Conservation (phyloP, 2,797 vertebrate genomes). For the Tadarida brasiliensis region DNA sequence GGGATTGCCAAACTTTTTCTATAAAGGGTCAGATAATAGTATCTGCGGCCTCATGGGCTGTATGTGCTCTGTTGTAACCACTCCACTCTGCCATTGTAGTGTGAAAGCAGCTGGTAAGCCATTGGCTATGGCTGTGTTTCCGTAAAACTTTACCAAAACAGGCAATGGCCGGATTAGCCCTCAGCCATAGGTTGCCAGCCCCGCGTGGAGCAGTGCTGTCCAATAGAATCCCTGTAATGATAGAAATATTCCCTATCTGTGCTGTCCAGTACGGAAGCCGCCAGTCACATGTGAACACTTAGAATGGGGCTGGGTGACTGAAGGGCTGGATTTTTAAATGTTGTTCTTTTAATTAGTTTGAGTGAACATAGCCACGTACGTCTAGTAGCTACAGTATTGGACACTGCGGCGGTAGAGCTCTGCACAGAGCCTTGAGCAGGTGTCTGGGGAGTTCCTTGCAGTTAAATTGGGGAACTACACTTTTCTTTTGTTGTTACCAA, state of each 20-base stretch:
- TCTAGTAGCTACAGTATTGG: neutral
- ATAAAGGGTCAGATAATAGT: neutral
- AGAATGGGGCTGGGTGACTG: neutral
- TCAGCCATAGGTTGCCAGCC: neutral
- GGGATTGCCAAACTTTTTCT: neutral
- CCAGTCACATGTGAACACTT: neutral
- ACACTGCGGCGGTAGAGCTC: neutral
- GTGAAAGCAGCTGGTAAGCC: neutral
- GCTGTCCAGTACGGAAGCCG: neutral
- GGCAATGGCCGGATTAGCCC: neutral
- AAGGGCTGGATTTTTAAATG: neutral
- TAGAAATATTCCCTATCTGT: neutral
- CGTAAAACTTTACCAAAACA: neutral
- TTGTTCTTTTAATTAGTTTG: constrained; percentile 18
- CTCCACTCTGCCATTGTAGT: neutral
- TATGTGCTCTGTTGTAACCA: neutral
- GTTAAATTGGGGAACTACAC: neutral
- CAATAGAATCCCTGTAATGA: neutral
- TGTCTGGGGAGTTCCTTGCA: neutral
- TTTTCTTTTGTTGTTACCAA: neutral
- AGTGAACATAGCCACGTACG: neutral
- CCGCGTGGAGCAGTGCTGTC: neutral
- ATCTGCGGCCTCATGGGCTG: neutral
- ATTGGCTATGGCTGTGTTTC: neutral
- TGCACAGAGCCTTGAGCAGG: neutral